Base-by-base conservation (phyloP, 2,113 vertebrate genomes). In the Odocoileus virginianus region DNA sequence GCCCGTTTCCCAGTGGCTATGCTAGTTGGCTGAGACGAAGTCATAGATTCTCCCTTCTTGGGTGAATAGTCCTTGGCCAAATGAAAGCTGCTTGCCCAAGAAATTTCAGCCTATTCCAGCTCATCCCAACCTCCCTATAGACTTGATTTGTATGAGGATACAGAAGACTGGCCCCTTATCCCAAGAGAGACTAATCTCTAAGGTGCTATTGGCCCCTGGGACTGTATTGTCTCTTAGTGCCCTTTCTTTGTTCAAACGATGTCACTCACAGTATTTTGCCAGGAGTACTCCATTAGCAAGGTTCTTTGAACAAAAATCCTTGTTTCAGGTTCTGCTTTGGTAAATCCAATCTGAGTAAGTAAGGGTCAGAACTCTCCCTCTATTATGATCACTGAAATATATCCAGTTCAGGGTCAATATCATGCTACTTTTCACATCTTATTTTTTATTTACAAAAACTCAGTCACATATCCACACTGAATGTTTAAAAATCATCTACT, bases 361-460 rank as follows among this genome's bases (percentile, higher is more conserved):
- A 87, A 47, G 12, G 10, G 5, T 47, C 3, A 55, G 50, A 23
- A 25, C 3, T 45, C 4, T 47, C 57, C 2, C 5, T 82, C 17
- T 33, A 33, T 81, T 28, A 21, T 61, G 10, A 61, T 36, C 15
- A 74, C 8, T 33, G 54, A 82, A 61, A 36, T 81, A 54, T 60
- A 15, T 43, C 6, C 16, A 64, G 9, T 23, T 74, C 3, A 50
- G 27, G 12, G 6, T n/a, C 14, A 76, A 1, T 21, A 57, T 30
- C 12, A 8, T 55, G 11, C 1, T 47, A 25, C 25, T 11, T 60
- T 64, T 57, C 36, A 36, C 2, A 76, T 47, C 19, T 85, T 50
- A 76, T 30, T 94, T 83, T 84, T 58, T 81, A 81, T 86, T 94
- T 60, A 83, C 27, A 43, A 91, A 87, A 92, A 13, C 6, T 13